These are phyloP conservation scores for Drosophila varians DNA, from an alignment of 1,140 invertebrate species.

Conservation along the genomic window DNA sequence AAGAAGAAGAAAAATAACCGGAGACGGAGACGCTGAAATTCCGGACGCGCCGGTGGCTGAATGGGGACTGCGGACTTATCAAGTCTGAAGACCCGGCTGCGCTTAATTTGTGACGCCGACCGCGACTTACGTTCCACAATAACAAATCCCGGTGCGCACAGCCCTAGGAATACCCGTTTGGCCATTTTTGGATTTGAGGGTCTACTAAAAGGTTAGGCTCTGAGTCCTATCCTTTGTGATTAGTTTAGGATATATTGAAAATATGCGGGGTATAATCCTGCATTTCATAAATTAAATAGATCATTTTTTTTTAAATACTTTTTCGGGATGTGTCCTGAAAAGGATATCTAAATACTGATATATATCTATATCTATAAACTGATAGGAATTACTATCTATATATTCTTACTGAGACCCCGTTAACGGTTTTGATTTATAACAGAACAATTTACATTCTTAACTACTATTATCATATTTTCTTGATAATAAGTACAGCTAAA, in stretches of 20 bases:
- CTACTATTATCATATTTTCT: background rate
- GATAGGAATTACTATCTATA: too few species aligned
- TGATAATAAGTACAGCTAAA: background rate
- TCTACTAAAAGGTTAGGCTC: background rate
- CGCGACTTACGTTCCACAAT: constrained; percentile 48
- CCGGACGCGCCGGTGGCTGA: constrained; percentile 44
- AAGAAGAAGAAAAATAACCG: constrained; percentile 48
- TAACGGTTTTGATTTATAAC: too few species aligned
- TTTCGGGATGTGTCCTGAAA: too few species aligned
- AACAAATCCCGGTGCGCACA: constrained; percentile 65
- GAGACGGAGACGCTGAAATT: constrained; percentile 26
- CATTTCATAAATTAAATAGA: too few species aligned
- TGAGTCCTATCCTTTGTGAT: too few species aligned
- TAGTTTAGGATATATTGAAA: too few species aligned
- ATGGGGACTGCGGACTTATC: constrained; percentile 55
- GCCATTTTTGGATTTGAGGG: background rate
- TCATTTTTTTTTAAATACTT: too few species aligned
- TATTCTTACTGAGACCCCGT: too few species aligned
- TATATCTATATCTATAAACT: too few species aligned
- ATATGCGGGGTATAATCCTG: too few species aligned
- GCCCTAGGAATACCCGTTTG: constrained; percentile 24
- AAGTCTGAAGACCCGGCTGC: constrained; percentile 65
- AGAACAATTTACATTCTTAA: too few species aligned
- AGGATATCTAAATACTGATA: too few species aligned
- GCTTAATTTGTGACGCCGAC: constrained; percentile 60